Conservation (phyloP, 2,888 invertebrate genomes). For the Caenorhabditis sp. region DNA sequence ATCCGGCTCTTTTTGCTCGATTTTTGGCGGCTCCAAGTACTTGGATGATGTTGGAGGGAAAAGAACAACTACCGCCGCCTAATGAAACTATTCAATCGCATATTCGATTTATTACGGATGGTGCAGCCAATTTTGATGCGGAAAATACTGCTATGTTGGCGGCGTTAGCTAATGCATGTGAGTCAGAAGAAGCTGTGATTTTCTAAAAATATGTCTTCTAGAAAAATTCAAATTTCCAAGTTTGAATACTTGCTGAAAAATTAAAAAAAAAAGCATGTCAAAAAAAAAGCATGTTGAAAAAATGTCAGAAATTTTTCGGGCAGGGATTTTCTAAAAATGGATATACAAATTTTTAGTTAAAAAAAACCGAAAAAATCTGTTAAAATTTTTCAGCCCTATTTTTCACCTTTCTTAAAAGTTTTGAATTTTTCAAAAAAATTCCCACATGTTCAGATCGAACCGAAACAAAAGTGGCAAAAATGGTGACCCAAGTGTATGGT, state of each 20-base stretch:
- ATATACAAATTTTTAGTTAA: too few relatives aligned
- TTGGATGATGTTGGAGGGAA: slow-evolving; percentile 41
- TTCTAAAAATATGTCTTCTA: too few relatives aligned
- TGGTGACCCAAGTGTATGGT: background rate
- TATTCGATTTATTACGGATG: slow-evolving; percentile 40
- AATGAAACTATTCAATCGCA: slow-evolving; percentile 31
- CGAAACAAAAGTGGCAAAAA: slow-evolving; percentile 16
- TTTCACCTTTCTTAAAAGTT: too few relatives aligned
- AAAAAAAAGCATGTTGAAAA: background rate
- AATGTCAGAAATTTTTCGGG: too few relatives aligned
- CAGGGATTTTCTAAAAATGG: too few relatives aligned
- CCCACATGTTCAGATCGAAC: slow-evolving; percentile 26
- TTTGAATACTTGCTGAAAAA: too few relatives aligned
- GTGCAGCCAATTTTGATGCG: slow-evolving; percentile 29
- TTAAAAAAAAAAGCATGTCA: background rate
- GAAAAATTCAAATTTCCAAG: too few relatives aligned
- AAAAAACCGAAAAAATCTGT: background rate
- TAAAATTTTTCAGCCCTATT: background rate
- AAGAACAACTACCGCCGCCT: slow-evolving; percentile 27
- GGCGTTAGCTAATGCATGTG: slow-evolving; percentile 61
- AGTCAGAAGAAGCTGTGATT: slow-evolving; percentile 8
- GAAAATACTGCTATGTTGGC: slow-evolving; percentile 52
- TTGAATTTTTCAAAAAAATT: background rate
- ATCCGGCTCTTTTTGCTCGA: slow-evolving; percentile 44
- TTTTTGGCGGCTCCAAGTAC: slow-evolving; percentile 51